Evolutionary conservation across 2,113 vertebrate genomes (phyloP).

Genomic region (Oreochromis aureus): DNA sequence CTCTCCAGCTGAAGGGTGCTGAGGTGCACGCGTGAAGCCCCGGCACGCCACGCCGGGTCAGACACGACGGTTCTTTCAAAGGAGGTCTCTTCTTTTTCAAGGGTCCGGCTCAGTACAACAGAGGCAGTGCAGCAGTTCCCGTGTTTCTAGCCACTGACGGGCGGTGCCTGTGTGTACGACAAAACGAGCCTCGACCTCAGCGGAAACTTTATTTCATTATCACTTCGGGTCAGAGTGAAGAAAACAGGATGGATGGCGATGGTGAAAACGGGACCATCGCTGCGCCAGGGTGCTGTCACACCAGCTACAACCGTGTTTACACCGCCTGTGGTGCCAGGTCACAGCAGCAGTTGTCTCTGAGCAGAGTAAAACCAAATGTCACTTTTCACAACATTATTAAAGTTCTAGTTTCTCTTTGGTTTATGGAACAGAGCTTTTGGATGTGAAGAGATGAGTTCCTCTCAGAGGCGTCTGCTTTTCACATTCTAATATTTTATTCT

Average conservation of each 20-base stretch:
- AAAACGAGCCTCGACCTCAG: not conserved
- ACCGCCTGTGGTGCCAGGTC: not conserved
- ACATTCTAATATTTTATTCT: not conserved
- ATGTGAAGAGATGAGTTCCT: rapidly evolving
- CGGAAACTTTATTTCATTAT: not conserved
- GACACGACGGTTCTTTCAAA: not conserved
- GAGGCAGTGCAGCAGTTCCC: not conserved
- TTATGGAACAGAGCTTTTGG: not conserved
- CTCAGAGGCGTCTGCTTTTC: not conserved
- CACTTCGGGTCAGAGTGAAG: not conserved
- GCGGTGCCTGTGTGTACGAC: not conserved
- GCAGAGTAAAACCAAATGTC: not conserved
- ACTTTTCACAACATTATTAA: not conserved
- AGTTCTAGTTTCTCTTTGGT: not conserved
- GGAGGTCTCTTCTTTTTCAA: not conserved
- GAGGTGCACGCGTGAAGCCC: not conserved
- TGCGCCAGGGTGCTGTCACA: not conserved
- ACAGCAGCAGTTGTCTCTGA: not conserved
- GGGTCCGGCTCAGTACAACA: rapidly evolving
- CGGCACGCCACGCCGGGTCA: not conserved
- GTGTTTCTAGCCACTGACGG: not conserved
- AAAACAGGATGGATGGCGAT: not conserved
- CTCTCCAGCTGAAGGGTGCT: not conserved
- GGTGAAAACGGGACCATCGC: not conserved
- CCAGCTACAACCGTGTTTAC: not conserved